Base-by-base conservation (phyloP, 2,113 vertebrate species). In the Gila orcuttii region DNA sequence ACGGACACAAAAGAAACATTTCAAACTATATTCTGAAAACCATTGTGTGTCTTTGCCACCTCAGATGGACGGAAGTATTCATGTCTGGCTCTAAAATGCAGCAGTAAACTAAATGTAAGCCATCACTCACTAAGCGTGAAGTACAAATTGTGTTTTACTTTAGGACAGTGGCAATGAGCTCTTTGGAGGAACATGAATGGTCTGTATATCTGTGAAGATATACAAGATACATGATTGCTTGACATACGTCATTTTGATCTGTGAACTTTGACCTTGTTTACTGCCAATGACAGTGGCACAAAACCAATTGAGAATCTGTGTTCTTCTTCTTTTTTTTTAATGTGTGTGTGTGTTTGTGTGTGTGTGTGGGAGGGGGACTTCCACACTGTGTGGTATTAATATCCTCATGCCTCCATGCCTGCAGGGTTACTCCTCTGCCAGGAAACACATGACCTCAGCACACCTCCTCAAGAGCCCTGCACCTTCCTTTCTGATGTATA, bases 361-460 rank as follows among this genome's bases (percentile, higher is more conserved):
- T 81, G 55, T 84, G 36, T 71, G 79, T 85, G 76, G 88, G 86
- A 89, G 66, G 86, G 88, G 86, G 75, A 89, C 86, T 89, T 89
- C 86, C 88, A 85, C 59, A 85, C 57, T 21, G 45, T 86, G 86
- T 82, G 66, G 86, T 89, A 89, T 89, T 89, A 89, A 89, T 89
- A 89, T 89, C 88, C 86, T 52, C 25, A 82, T 39, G 73, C 80
- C 45, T 82, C 86, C 62, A 89, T 87, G 88, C 64, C 79, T 89
- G 88, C 69, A 77, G 77, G 82, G 47, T 83, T 87, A 82, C 83
- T 89, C 83, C 57, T 85, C 85, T 89, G 82, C 79, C 74, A 83
- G 88, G 88, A 89, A 89, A 87, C 66, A 83, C 79, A 83, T 87
- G 88, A 87, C 36, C 88, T 83, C 83, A 81, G 86, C 50, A 87